Evolutionary conservation across 92 coral and sea anemone genomes (phyloP), one percentile per base, ranked within the genome.

Genomic region (Epizoanthus scotinus): DNA sequence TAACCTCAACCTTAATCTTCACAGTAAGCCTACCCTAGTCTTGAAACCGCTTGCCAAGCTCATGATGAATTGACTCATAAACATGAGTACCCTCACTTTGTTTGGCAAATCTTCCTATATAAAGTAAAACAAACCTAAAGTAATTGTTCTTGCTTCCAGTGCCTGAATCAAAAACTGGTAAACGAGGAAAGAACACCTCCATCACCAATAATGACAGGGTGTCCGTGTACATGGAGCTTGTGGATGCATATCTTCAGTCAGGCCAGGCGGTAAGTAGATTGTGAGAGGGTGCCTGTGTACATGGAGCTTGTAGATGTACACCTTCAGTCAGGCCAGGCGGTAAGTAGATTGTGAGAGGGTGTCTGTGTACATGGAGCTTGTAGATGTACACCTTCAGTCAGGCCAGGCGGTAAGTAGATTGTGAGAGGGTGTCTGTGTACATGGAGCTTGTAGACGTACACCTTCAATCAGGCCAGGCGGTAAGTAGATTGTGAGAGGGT

Each of bases 141-240:
- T 10, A 72, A 26, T 2, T 24, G 54, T 68, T 69, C 12, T 14
- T 55, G 20, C 8, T 5, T 73, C 31, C 53, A 85, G 84, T 73
- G 77, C 87, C 81, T 18, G 63, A 90, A 38, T 81, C 70, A 24
- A 83, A 83, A 60, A 85, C 81, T 42, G 87, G 90, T 71, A 89
- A 92, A 79, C 85, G 83, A 69, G 84, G 28, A 13, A 93, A 86
- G 82, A 89, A 84, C 65, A 77, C 86, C 50, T 50, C 72, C 79
- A 89, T 93, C 70, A 87, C 83, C 36, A 69, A 77, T 52, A 96
- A 95, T 84, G 99, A 96, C 67, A 88, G 99, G 55, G 99, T 90
- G 10, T 92, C 97, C 34, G 99, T 96, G 9, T 96, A 87, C 70
- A 90, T 96, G 84, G 98, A 94, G 70, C 89, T 96, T n/a, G 98